Conservation (phyloP, 2,113 vertebrate species). For the Hemichromis elongatus region DNA sequence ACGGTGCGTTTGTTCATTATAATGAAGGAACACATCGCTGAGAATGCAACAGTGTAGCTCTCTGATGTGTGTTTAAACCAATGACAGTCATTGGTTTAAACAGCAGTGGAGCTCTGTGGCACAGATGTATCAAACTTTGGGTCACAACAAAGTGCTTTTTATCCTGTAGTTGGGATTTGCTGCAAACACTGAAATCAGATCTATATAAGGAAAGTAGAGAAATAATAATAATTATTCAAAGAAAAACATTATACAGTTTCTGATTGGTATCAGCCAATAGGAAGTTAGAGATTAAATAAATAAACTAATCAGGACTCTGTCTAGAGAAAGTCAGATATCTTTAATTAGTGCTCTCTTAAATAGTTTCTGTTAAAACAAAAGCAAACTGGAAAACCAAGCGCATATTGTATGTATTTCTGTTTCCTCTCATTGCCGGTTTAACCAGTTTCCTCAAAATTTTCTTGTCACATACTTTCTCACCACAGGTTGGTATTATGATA, state of each 20-base stretch:
- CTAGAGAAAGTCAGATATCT: neutral
- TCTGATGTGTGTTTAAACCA: neutral
- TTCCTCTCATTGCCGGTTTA: neutral
- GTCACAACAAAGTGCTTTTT: neutral
- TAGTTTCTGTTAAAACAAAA: neutral
- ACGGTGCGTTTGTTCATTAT: neutral
- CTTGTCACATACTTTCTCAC: neutral
- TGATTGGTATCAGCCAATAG: neutral
- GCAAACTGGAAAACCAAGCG: neutral
- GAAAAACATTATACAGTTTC: neutral
- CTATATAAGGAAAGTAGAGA: neutral
- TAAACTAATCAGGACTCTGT: neutral
- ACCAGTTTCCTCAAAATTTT: neutral
- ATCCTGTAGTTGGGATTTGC: neutral
- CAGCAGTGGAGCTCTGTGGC: neutral
- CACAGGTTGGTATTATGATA: neutral
- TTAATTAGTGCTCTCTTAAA: neutral
- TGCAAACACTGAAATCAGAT: neutral
- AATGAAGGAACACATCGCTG: neutral
- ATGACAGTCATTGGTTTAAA: too few relatives aligned
- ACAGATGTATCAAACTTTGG: neutral
- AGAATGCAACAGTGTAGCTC: neutral
- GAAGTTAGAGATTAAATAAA: neutral
- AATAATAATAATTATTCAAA: neutral
- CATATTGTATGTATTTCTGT: accelerated